Base-by-base conservation (phyloP, 1,140 invertebrate species). In the Drosophila repletoides region DNA sequence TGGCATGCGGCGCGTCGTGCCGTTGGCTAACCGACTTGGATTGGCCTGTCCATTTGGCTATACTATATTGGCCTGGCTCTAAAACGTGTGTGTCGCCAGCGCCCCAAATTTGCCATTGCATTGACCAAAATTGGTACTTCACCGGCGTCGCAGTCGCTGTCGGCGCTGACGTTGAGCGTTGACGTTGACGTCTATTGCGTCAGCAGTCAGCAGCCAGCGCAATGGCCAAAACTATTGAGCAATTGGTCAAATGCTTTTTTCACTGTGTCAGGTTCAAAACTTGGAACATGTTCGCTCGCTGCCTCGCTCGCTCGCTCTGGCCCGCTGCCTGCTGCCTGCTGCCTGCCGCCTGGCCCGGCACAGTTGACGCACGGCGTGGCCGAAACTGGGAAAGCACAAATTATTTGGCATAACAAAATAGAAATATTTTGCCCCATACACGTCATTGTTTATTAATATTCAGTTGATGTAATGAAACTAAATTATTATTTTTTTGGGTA, bases 371-470 rank as follows among this genome's bases (percentile, higher is more conserved):
- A 80, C 70, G 58, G 36, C 31, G 65, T 33, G n/a, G n/a, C 29
- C 10, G 36, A 49, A 36, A 14, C 28, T 48, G 36, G 34, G 64
- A 71, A 76, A 60, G 67, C 61, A 56, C 49, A 58, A 52, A 60
- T 10, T 10, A 29, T 61, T 67, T 60, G 48, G 38, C 71, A 40
- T 43, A 72, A 63, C 52, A 40, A 58, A 70, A 51, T 28, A 45
- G 22, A 64, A 63, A 61, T 34, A 56, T 45, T 29, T 51, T 45
- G 46, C 5, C 4, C 5, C 10, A 28, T 67, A 49, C 56, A 68
- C 79, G 80, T 84, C 79, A 84, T 66, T 69, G 59, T 79, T 84
- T 84, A 83, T 84, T 79, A 84, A 84, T 84, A 84, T 84, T 84
- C 79, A 43, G 73, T 84, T 83, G 69, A 77, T 83, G 77, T 84